These are phyloP conservation scores for Ptiloglossa arizonensis DNA, from an alignment of 1,140 invertebrate species.

Conservation along the genomic window DNA sequence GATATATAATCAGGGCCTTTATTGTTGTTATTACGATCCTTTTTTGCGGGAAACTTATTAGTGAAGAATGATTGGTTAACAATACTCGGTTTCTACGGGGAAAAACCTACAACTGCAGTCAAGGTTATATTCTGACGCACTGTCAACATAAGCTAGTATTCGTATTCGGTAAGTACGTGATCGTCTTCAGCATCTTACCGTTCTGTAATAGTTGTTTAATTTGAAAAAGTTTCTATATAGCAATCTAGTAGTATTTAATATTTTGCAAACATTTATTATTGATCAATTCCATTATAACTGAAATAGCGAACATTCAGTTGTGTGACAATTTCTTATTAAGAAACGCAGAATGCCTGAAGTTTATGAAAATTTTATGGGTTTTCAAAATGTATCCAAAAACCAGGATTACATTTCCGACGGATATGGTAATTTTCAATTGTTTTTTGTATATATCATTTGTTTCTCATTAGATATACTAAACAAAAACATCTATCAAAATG, in stretches of 20 bases:
- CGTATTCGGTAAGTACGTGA: slow-evolving; percentile 29
- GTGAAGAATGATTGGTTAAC: slow-evolving; percentile 42
- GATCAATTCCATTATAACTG: not conserved
- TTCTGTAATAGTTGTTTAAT: not conserved
- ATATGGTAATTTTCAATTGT: slow-evolving; percentile 40
- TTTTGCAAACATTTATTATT: not conserved
- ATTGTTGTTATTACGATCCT: not conserved
- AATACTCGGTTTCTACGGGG: slow-evolving; percentile 38
- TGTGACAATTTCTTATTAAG: not conserved
- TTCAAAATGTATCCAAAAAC: not conserved
- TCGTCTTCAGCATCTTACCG: not conserved
- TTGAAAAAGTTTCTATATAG: not conserved
- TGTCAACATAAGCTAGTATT: slow-evolving; percentile 17
- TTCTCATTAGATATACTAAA: not conserved
- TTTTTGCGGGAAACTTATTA: slow-evolving; percentile 1
- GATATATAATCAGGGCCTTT: not conserved
- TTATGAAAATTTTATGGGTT: slow-evolving; percentile 50
- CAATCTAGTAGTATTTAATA: not conserved
- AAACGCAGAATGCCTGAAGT: slow-evolving; percentile 55
- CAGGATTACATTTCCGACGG: not conserved
- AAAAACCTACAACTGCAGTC: slow-evolving; percentile 61
- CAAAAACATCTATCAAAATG: not conserved
- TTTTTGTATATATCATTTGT: not conserved
- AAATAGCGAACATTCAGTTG: not conserved
- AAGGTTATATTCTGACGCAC: slow-evolving; percentile 60